A percentile compares a stretch with the other conserved stretches of the same genome.
phyloP scores from a whole-genome alignment of 2,888 invertebrate species.

The Pollenia amentaria region DNA sequence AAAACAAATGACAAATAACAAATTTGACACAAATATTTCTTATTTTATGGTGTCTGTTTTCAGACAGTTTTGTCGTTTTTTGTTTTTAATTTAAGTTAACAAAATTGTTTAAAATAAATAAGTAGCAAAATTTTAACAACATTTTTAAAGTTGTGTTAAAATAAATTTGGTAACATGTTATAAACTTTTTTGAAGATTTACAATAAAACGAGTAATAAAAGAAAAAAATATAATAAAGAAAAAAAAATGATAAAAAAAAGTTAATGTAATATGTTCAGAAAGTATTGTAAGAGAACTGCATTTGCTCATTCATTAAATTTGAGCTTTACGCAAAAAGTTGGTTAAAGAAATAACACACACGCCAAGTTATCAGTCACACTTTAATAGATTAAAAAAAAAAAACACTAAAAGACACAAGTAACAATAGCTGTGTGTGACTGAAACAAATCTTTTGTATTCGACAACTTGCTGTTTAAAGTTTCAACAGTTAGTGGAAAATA shows the following conservation, averaged over 20 bases:
- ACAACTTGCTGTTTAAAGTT: too few species aligned
- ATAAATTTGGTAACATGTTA: not conserved
- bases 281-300: constrained; percentile 6
- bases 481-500: too few species aligned
- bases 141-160: not conserved
- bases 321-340: constrained; percentile 11
- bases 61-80: not conserved
- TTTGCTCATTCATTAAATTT: constrained; percentile 33
- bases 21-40: constrained; percentile 32
- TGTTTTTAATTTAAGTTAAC: constrained; percentile 30
- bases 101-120: constrained; percentile 32
- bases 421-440: not conserved
- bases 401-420: not conserved
- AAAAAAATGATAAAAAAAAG: not conserved
- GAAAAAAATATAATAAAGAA: not conserved
- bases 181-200: not conserved
- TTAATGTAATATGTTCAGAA: not conserved
- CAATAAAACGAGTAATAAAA: constrained; percentile 1
- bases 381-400: not conserved
- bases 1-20: constrained; percentile 3
- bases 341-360: constrained; percentile 4
- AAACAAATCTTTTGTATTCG: not conserved
- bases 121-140: constrained; percentile 29
- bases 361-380: constrained; percentile 37
- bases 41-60: not conserved